A percentile compares a stretch with the other conserved stretches of the same genome.
Evolutionary conservation across 2,797 vertebrate genomes (phyloP).

Genomic region (Cynodonichthys magdalenae): DNA sequence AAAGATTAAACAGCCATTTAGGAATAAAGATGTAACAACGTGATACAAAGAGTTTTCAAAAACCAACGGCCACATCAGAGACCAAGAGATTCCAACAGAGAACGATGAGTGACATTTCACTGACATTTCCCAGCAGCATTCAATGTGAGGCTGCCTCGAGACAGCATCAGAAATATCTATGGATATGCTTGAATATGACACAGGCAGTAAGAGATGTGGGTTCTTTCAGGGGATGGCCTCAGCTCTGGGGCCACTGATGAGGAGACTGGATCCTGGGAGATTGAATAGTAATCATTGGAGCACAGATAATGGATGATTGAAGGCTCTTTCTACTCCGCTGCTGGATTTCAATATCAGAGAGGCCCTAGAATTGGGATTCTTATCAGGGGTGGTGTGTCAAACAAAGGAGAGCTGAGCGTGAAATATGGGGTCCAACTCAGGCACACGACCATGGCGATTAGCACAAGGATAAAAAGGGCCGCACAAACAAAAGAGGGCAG

Average conservation of each 20-base stretch:
- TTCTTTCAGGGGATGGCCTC: slow-evolving; percentile 76
- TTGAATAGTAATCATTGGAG: slow-evolving; percentile 85
- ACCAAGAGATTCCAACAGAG: slow-evolving; percentile 69
- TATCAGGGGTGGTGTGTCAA: slow-evolving; percentile 83
- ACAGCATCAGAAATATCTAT: slow-evolving; percentile 74
- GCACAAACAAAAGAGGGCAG: slow-evolving; percentile 76
- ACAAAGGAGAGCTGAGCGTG: slow-evolving; percentile 82
- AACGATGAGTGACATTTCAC: slow-evolving; percentile 83
- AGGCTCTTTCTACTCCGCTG: slow-evolving; percentile 81
- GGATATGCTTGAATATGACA: slow-evolving; percentile 75
- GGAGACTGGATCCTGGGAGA: slow-evolving; percentile 76
- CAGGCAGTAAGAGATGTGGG: slow-evolving; percentile 68
- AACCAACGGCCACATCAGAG: slow-evolving; percentile 65
- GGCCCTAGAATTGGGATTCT: slow-evolving; percentile 85
- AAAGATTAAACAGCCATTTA: slow-evolving; percentile 61
- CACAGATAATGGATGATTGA: slow-evolving; percentile 86
- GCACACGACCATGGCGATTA: slow-evolving; percentile 83
- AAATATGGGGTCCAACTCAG: slow-evolving; percentile 85
- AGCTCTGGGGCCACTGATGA: slow-evolving; percentile 72
- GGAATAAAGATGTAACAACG: slow-evolving; percentile 70
- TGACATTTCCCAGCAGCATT: slow-evolving; percentile 84
- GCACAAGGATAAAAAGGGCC: slow-evolving; percentile 79
- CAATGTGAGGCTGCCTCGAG: slow-evolving; percentile 65
- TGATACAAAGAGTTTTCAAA: slow-evolving; percentile 57
- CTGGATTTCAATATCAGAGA: slow-evolving; percentile 87